A percentile compares a stretch with the other conserved stretches of the same genome.
Conservation (phyloP, 2,113 vertebrate genomes). For the Xyrauchen texanus region DNA sequence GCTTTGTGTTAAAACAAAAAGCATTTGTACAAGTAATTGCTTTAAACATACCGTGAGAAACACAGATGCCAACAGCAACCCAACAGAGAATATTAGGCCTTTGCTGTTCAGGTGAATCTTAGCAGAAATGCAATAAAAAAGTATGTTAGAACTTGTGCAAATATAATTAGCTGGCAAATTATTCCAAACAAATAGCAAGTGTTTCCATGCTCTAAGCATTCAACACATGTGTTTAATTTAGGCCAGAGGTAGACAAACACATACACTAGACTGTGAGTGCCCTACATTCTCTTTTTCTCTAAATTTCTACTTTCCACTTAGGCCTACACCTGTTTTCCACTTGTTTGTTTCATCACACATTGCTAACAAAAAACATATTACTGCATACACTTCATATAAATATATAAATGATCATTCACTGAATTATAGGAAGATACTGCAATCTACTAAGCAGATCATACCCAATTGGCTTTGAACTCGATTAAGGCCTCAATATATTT, state of each 20-base stretch:
- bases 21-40: background rate
- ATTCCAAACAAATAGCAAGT: background rate
- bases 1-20: background rate
- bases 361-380: no score
- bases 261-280: conserved; percentile 20
- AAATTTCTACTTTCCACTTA: background rate
- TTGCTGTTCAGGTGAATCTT: conserved; percentile 94
- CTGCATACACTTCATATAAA: no score
- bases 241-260: conserved; percentile 30
- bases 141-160: background rate
- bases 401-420: no score
- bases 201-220: background rate
- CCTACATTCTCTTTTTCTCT: no score
- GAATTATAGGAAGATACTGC: no score
- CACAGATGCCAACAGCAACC: conserved; percentile 91
- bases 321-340: no score
- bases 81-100: conserved; percentile 96
- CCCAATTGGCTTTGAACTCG: no score
- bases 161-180: background rate
- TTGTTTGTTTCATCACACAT: no score
- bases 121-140: conserved; percentile 53
- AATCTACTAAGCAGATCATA: no score
- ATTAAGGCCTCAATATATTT: no score
- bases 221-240: conserved; percentile 40
- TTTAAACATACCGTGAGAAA: conserved; percentile 88